phyloP scores from a whole-genome alignment of 1,140 invertebrate genomes.

The Pentalonia nigronervosa region DNA sequence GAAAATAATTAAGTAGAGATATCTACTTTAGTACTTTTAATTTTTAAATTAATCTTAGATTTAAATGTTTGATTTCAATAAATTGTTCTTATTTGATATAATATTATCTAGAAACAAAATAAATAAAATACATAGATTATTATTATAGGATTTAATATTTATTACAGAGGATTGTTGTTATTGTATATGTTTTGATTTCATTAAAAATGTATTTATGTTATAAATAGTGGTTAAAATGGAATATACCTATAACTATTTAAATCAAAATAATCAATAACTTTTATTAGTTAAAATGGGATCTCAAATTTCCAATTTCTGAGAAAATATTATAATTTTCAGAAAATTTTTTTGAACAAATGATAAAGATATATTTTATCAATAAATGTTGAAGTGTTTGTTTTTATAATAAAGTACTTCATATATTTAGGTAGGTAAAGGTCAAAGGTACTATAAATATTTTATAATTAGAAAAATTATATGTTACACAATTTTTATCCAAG shows the following conservation, averaged over 20 bases:
- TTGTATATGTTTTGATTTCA: too few relatives aligned
- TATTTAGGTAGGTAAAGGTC: too few relatives aligned
- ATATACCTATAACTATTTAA: too few relatives aligned
- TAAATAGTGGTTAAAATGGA: too few relatives aligned
- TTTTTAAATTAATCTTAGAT: background rate
- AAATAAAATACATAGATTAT: background rate
- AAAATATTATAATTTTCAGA: too few relatives aligned
- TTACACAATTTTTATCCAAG: too few relatives aligned
- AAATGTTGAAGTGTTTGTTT: too few relatives aligned
- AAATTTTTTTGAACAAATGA: too few relatives aligned
- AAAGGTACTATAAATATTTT: background rate
- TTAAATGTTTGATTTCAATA: conserved; percentile 23
- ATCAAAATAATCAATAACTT: too few relatives aligned
- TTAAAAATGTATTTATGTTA: too few relatives aligned
- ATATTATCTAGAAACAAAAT: conserved; percentile 22
- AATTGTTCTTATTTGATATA: background rate
- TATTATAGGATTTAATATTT: background rate
- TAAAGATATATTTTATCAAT: too few relatives aligned
- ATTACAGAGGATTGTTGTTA: background rate
- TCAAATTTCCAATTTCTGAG: background rate
- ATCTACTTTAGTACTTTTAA: background rate
- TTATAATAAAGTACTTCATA: too few relatives aligned
- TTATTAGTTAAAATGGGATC: background rate
- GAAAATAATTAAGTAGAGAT: background rate
- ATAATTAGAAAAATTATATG: background rate